Evolutionary conservation across 2,797 vertebrate genomes (phyloP), one percentile per base, ranked within the genome.

Genomic region (Falco biarmicus): DNA sequence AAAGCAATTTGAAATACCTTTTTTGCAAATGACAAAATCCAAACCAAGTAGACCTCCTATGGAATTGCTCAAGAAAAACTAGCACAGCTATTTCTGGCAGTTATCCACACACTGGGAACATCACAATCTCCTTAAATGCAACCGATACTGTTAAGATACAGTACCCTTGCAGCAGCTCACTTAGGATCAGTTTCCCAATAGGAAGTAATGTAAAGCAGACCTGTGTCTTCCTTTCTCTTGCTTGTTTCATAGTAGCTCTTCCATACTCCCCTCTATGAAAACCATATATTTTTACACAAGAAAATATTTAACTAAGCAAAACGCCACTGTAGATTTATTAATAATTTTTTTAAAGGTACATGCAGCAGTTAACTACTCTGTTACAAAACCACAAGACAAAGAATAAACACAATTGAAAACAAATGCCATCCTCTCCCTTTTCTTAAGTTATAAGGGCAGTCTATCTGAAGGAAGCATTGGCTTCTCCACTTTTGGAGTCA

Each of bases 1-100:
- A 96, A 93, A 97, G 83, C 86, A 96, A 95, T 81, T 94, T 95
- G 84, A 82, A 96, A 96, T 81, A 93, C 26, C 22, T 45, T 70
- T 94, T 96, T 77, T 94, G 82, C 37, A 94, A 95, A 91, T 74
- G 26, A 94, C 53, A 97, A 96, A 97, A 90, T 91, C 69, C 57
- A 69, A 82, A 76, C 95, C 78, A 84, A 79, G 51, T 68, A 96
- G 84, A 84, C n/a, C 8, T 69, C 5, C 0, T 88, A 92, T 57
- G 81, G 50, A 92, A 90, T n/a, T 89, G 28, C 57, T 89, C 84
- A 92, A 85, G 65, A 81, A 91, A 87, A 81, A 28, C 25, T 64
- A 74, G 50, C 45, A 41, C 5, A 84, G 26, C 12, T 79, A 20
- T 87, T 92, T 70, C 48, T 43, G 59, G 41, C 11, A 83, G 34